Percentiles rank a stretch among this genome's conserved stretches.
phyloP scores from a whole-genome alignment of 2,797 vertebrate genomes.

The Emydoidea blandingii region DNA sequence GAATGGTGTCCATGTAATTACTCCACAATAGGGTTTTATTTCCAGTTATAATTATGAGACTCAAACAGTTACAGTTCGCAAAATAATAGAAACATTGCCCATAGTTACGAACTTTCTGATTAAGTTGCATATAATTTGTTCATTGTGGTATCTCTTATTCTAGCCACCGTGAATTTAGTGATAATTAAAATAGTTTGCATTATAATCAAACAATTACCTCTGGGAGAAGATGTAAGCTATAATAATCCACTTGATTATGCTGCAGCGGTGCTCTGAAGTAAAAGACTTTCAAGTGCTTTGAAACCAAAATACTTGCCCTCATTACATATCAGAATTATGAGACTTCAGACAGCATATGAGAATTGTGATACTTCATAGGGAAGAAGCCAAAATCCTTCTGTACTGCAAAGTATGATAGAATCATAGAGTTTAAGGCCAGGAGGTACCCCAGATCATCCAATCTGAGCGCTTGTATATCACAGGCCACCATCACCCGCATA shows the following conservation, averaged over 20 bases:
- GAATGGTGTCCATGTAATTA: slow-evolving; percentile 23
- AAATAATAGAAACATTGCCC: not conserved
- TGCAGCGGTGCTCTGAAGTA: slow-evolving; percentile 25
- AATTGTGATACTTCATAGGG: slow-evolving; percentile 4
- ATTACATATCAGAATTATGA: slow-evolving; percentile 19
- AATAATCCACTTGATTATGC: slow-evolving; percentile 59
- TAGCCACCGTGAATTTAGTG: slow-evolving; percentile 3
- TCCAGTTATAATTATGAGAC: not conserved
- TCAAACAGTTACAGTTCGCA: slow-evolving; percentile 20
- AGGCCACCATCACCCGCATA: not conserved
- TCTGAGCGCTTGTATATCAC: not conserved
- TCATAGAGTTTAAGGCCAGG: not conserved
- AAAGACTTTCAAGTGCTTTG: slow-evolving; percentile 37
- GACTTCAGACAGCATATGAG: not conserved
- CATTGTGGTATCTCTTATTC: slow-evolving; percentile 4
- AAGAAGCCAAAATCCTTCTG: not conserved
- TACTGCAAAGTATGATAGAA: not conserved
- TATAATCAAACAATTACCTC: slow-evolving; percentile 55
- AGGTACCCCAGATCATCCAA: not conserved
- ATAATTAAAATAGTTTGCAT: slow-evolving; percentile 60
- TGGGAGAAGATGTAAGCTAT: slow-evolving; percentile 31
- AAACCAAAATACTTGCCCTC: slow-evolving; percentile 29
- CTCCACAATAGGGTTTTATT: slow-evolving; percentile 2
- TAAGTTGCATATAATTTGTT: slow-evolving; percentile 26
- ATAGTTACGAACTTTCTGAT: slow-evolving; percentile 13